phyloP scores from a whole-genome alignment of 2,113 vertebrate species.

The Equus quagga region DNA sequence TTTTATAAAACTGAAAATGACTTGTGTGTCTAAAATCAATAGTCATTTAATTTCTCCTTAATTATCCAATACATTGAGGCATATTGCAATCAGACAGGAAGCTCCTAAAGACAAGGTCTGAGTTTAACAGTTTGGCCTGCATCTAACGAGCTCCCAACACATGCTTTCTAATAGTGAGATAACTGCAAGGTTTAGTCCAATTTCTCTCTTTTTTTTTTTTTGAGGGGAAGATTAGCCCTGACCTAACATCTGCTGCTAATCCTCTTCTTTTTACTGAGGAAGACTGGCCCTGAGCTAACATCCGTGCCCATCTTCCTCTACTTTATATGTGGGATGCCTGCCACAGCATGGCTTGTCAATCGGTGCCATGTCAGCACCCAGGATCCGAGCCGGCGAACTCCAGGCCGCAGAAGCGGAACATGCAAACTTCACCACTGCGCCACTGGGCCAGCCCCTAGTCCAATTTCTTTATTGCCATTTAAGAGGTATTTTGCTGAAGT shows the following conservation, averaged over 20 bases:
- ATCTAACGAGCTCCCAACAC: constrained; percentile 18
- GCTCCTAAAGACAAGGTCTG: constrained; percentile 18
- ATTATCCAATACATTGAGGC: constrained; percentile 39
- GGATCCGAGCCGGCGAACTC: no score
- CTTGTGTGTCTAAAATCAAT: not conserved
- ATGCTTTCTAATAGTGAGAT: constrained; percentile 46
- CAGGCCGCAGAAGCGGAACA: no score
- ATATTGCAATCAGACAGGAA: constrained; percentile 7
- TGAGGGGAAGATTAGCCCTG: no score
- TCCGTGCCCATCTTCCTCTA: no score
- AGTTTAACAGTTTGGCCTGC: not conserved
- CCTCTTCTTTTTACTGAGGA: no score
- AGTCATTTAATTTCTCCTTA: constrained; percentile 50
- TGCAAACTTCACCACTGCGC: no score
- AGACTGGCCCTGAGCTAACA: no score
- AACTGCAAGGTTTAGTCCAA: not conserved
- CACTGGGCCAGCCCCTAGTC: not conserved
- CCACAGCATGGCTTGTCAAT: no score
- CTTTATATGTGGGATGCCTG: no score
- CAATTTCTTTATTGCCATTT: not conserved
- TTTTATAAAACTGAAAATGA: constrained; percentile 44
- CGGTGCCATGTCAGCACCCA: no score
- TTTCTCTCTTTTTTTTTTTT: not conserved
- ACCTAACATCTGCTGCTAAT: no score
- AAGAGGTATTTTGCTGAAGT: constrained; percentile 19